Conservation (phyloP, 1,140 invertebrate species). For the Penaeus indicus region DNA sequence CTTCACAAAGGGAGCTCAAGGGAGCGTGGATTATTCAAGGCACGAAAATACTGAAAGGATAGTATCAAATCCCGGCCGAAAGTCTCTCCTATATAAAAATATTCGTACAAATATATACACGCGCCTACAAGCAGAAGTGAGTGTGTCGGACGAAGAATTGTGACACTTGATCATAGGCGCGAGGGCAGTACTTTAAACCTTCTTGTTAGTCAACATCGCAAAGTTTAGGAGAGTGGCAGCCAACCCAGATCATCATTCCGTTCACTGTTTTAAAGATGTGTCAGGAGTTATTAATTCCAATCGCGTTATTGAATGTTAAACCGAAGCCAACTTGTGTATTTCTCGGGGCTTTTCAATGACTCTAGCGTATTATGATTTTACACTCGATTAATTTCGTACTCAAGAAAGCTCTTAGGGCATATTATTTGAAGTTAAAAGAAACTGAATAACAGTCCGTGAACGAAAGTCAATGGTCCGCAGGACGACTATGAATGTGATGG, state of each 20-base stretch:
- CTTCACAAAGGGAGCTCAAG: neutral
- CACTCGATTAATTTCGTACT: neutral
- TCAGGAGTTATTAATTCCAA: neutral
- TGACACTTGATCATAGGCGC: slow-evolving; percentile 31
- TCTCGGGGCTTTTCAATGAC: too few species aligned
- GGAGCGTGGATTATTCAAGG: too few species aligned
- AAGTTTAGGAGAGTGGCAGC: slow-evolving; percentile 14
- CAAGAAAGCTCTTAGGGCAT: neutral
- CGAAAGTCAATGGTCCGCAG: neutral
- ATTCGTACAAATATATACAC: too few species aligned
- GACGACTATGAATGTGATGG: neutral
- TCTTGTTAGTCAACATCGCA: slow-evolving; percentile 20
- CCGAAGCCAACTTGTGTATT: too few species aligned
- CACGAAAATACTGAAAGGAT: too few species aligned
- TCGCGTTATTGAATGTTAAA: too few species aligned
- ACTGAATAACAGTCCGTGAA: neutral
- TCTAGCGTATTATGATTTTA: neutral
- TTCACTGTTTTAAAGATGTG: neutral
- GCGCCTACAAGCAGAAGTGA: too few species aligned
- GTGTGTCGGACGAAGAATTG: slow-evolving; percentile 9
- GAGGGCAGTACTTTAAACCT: slow-evolving; percentile 32
- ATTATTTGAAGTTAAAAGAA: neutral
- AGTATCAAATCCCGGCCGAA: slow-evolving; percentile 4
- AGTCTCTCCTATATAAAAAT: too few species aligned
- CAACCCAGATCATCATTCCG: neutral